Conservation (phyloP, 2,113 vertebrate species). For the Cavia porcellus region DNA sequence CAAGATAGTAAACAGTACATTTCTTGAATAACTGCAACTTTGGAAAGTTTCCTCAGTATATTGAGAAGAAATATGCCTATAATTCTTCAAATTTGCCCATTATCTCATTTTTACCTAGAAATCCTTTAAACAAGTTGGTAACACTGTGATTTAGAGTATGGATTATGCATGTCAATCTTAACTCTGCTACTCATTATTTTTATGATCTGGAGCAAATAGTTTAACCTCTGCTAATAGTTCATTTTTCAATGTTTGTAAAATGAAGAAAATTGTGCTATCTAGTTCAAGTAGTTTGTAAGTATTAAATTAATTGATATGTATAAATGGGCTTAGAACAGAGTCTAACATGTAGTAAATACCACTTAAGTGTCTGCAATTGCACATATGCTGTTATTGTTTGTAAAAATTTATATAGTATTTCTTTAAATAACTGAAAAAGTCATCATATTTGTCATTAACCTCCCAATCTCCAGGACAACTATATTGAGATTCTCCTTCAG, state of each 20-base stretch:
- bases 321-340: not conserved
- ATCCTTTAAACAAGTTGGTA: not conserved
- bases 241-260: slow-evolving; percentile 34
- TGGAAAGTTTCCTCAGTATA: not conserved
- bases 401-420: not conserved
- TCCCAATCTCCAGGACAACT: not conserved
- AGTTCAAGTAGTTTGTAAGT: not conserved
- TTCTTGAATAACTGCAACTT: not conserved
- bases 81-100: not conserved
- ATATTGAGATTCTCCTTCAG: not conserved
- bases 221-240: not conserved
- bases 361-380: not conserved
- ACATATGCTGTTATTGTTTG: not conserved
- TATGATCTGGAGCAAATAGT: not conserved
- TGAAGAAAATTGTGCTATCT: not conserved
- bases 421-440: slow-evolving; percentile 2
- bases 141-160: not conserved
- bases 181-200: not conserved
- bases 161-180: slow-evolving; percentile 24
- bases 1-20: not conserved
- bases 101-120: not conserved
- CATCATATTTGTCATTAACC: not conserved
- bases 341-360: not conserved
- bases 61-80: not conserved
- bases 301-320: not conserved